A percentile compares a stretch with the other conserved stretches of the same genome.
Evolutionary conservation across 2,797 vertebrate species (phyloP).

Genomic region (Melanotaenia trifasciata): DNA sequence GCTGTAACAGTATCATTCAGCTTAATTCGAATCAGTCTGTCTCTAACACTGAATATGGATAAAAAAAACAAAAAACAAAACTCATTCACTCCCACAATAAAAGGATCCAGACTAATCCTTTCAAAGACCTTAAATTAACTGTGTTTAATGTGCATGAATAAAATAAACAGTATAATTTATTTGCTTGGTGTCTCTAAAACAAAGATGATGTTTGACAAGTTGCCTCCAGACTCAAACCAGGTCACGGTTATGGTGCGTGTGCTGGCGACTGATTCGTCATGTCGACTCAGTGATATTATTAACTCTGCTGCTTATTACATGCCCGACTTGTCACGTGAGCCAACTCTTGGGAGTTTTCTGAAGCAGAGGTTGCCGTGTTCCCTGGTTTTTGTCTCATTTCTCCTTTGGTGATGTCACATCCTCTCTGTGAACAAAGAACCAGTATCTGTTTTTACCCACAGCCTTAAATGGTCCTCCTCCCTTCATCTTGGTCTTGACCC

Average conservation of each 20-base stretch:
- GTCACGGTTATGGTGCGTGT: constrained; percentile 14
- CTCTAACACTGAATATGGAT: not conserved
- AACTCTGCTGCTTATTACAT: constrained; percentile 31
- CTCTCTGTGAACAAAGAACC: constrained; percentile 9
- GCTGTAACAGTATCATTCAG: not conserved
- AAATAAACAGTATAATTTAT: not conserved
- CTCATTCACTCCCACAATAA: not conserved
- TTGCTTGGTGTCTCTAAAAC: not conserved
- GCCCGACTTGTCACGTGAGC: constrained; percentile 41
- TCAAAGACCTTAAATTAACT: not conserved
- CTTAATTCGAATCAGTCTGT: not conserved
- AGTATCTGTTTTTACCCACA: not conserved
- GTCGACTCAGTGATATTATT: constrained; percentile 28
- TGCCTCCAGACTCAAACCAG: not conserved
- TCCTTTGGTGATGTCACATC: not conserved
- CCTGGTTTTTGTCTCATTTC: not conserved
- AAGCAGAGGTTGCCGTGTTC: constrained; percentile 13
- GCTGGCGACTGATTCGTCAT: constrained; percentile 26
- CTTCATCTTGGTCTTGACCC: constrained; percentile 8
- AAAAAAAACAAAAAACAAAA: not conserved
- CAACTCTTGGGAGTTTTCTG: constrained; percentile 22
- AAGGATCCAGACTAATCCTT: not conserved
- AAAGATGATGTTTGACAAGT: not conserved
- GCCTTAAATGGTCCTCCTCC: constrained; percentile 1
- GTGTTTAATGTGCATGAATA: not conserved